Base-by-base conservation (phyloP, 2,888 invertebrate genomes). In the Pardosa pseudoannulata region DNA sequence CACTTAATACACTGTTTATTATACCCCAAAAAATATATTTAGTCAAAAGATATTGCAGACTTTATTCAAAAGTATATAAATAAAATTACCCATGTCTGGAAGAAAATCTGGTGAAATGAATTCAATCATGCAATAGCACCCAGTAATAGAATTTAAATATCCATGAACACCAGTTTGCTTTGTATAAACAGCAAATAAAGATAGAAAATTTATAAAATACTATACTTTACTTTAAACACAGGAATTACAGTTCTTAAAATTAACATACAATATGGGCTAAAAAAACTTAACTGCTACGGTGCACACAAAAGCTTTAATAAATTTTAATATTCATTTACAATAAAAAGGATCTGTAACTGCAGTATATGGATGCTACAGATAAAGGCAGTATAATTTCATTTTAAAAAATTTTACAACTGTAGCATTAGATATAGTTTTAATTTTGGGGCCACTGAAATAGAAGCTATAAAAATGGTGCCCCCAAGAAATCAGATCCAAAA, bases 301-400 rank as follows among this genome's bases (percentile, higher is more conserved):
- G 75, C 81, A 81, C 62, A 81, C 74, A 81, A 68, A 75, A 81
- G 75, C 74, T 74, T 75, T 74, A 64, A 75, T 72, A 46, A 67
- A 67, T 68, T 68, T 74, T 32, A 32, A 73, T 73, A 72, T 50
- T 80, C 67, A 81, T 41, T 75, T 75, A 75, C 74, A 75, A 70
- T 70, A 64, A 72, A 79, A 79, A 41, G 36, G 36, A 19, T 56
- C 23, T 67, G 39, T 72, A 29, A 62, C 46, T 50, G 78, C 62
- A 78, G 36, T 68, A 31, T 19, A 23, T 68, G 56, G 19, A 56
- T 56, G 56, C 56, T 56, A 56, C 56, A 56, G 3, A 56, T 46
- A 56, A 56, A 56, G 56, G 56, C 56, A 23, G 5, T 23, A 6
- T 23, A 23, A 23, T 23, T 56, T 23, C 23, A 23, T 56, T 56